phyloP scores from a whole-genome alignment of 2,888 invertebrate genomes.

The Acronicta aceris region DNA sequence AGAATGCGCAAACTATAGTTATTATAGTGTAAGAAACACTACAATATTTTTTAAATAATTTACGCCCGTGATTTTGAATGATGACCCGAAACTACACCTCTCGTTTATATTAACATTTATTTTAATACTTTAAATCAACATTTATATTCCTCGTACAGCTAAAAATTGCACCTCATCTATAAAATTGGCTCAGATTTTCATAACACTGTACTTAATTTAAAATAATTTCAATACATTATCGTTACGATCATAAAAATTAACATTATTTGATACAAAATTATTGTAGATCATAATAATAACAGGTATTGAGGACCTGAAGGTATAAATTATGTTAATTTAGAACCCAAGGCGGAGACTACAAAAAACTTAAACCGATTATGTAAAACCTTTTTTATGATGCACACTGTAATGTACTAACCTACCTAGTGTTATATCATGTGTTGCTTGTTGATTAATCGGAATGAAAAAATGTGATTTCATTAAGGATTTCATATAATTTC shows the following conservation, averaged over 20 bases:
- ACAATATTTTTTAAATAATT: neutral
- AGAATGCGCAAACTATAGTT: too few relatives aligned
- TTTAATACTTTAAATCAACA: constrained; percentile 2
- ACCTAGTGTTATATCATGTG: too few relatives aligned
- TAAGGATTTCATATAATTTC: too few relatives aligned
- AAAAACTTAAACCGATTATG: constrained; percentile 35
- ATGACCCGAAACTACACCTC: constrained; percentile 1
- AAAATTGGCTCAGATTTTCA: constrained; percentile 10
- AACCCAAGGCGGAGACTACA: constrained; percentile 15
- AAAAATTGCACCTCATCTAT: constrained; percentile 34
- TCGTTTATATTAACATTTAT: constrained; percentile 2
- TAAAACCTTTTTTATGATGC: constrained; percentile 8
- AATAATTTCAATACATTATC: constrained; percentile 31
- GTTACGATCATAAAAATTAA: constrained; percentile 41
- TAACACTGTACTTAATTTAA: constrained; percentile 21
- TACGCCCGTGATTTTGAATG: neutral
- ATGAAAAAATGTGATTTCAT: too few relatives aligned
- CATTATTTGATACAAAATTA: constrained; percentile 43
- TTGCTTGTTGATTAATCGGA: too few relatives aligned
- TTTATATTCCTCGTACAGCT: constrained; percentile 4
- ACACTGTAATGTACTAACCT: too few relatives aligned
- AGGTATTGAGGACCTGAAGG: constrained; percentile 17
- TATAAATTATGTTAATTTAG: constrained; percentile 46
- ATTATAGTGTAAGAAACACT: too few relatives aligned
- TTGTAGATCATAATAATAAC: constrained; percentile 37